These are phyloP conservation scores for Prenolepis imparis DNA, from an alignment of 2,888 invertebrate genomes.

Conservation along the genomic window DNA sequence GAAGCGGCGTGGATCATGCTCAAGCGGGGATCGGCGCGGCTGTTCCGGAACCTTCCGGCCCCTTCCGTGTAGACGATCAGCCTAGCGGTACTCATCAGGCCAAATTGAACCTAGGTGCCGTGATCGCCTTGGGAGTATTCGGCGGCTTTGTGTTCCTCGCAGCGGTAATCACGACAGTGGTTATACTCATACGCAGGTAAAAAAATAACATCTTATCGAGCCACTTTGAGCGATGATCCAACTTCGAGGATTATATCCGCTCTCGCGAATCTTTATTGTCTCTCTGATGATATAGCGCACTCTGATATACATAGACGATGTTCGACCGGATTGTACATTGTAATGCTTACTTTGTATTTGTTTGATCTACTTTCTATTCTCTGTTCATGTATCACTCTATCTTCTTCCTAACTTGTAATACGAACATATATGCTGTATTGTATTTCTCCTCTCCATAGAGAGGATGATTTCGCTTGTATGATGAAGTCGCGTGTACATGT, in stretches of 20 bases:
- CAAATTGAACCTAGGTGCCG: conserved; percentile 93
- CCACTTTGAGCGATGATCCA: background rate
- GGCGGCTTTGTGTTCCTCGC: conserved; percentile 96
- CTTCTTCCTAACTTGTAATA: conserved; percentile 57
- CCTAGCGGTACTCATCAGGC: conserved; percentile 86
- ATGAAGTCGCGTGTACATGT: conserved; percentile 43
- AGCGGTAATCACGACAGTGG: conserved; percentile 95
- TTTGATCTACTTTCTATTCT: conserved; percentile 69
- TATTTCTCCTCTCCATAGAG: conserved; percentile 18
- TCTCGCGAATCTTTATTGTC: conserved; percentile 4
- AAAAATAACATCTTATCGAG: background rate
- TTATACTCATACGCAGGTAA: conserved; percentile 95
- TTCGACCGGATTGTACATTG: conserved; percentile 67
- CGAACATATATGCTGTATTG: conserved; percentile 26
- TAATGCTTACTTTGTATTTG: conserved; percentile 71
- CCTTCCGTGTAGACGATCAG: conserved; percentile 87
- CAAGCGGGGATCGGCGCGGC: conserved; percentile 82
- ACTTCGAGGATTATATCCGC: background rate
- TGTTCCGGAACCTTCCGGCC: conserved; percentile 87
- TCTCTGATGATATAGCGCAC: conserved; percentile 59
- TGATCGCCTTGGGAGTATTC: conserved; percentile 95
- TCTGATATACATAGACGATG: conserved; percentile 64
- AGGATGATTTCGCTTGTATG: conserved; percentile 50
- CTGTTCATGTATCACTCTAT: conserved; percentile 58
- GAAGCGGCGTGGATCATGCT: conserved; percentile 84